A percentile compares a stretch with the other conserved stretches of the same genome.
These are phyloP conservation scores for Emberiza fucata DNA, from an alignment of 2,113 vertebrate species.

Conservation along the genomic window DNA sequence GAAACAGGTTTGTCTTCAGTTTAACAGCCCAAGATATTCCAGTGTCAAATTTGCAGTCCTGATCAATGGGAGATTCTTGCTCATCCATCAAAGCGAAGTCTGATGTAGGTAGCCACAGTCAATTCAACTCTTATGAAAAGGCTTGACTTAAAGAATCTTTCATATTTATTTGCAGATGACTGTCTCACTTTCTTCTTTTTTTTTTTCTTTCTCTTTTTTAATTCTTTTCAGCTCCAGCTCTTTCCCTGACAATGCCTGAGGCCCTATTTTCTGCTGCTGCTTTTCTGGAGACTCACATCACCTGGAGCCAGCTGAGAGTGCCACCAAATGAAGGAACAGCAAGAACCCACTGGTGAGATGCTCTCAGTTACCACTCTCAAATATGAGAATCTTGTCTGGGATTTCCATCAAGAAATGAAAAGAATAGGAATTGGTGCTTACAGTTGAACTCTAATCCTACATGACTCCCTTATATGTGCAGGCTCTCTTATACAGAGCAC, in stretches of 20 bases:
- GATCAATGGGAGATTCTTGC: neutral
- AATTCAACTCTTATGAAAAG: neutral
- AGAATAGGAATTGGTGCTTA: neutral
- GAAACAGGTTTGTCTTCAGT: neutral
- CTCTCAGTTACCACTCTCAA: neutral
- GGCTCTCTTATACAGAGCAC: neutral
- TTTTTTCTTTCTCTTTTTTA: neutral
- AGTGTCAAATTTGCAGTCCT: neutral
- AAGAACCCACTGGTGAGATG: neutral
- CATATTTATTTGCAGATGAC: neutral
- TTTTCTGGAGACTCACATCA: neutral
- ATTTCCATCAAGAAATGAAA: neutral
- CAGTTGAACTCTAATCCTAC: neutral
- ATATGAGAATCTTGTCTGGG: neutral
- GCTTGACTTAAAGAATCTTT: neutral
- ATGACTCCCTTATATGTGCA: neutral
- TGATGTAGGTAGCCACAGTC: neutral
- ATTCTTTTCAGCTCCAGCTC: neutral
- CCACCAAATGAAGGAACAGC: neutral
- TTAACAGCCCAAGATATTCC: neutral
- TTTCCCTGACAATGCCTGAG: neutral
- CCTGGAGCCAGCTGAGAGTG: neutral
- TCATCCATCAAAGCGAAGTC: neutral
- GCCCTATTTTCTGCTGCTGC: neutral
- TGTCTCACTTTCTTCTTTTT: neutral